Base-by-base conservation (phyloP, 2,797 vertebrate species). In the Sternotherus odoratus region DNA sequence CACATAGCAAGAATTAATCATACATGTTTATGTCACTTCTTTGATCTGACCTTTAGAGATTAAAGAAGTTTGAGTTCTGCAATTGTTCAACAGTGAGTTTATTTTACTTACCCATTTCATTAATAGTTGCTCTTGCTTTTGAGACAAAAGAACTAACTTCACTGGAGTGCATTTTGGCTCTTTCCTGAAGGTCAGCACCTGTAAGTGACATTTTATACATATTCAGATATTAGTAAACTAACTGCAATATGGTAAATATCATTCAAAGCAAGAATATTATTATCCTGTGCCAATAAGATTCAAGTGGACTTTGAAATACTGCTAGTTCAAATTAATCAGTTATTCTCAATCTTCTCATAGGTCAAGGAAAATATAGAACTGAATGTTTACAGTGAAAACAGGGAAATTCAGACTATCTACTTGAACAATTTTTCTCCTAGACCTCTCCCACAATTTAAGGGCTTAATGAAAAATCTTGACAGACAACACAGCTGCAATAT, bases 111-210 rank as follows among this genome's bases (percentile, higher is more conserved):
- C 99, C 99, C 72, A 99, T 98, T 93, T 99, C 99, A 96, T 99
- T 99, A 97, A 99, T 99, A 51, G 99, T 98, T 2, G 98, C 97
- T 98, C 99, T 98, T 43, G 99, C 98, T 98, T 98, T 99, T 86
- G 99, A 98, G 77, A 99, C 99, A 98, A 99, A 99, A 36, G 99
- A 98, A 81, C 99, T 99, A 80, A 99, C 99, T 98, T 99, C 99
- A 96, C 98, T 99, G 84, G 98, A 98, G 30, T 99, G 98, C 99
- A 99, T 99, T 98, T 99, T 99, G 84, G 98, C 99, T 96, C 99
- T 98, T 97, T 99, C 99, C 96, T 99, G 99, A 97, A 99, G 98
- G 95, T 99, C 99, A 91, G 99, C 99, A 97, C 99, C 99, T 99
- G 97, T 83, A 98, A 98, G 26, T 94, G 39, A 97, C 80, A 96